Evolutionary conservation across 2,797 vertebrate species (phyloP).

Genomic region (Ceryle rudis): DNA sequence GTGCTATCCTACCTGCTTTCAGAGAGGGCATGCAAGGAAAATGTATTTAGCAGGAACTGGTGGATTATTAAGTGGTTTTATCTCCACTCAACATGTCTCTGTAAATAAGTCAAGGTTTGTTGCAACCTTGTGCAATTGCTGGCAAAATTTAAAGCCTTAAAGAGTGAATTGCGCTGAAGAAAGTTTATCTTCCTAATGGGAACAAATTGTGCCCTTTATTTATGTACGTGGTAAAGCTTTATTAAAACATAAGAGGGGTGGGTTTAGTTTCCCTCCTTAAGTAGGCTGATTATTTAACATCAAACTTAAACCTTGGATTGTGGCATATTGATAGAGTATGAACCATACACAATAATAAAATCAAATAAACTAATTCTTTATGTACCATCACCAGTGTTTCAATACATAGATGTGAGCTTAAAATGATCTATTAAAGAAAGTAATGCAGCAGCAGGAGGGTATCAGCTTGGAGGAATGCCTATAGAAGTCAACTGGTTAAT

Average conservation of each 20-base stretch:
- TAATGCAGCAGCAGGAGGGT: not conserved
- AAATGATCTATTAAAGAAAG: not conserved
- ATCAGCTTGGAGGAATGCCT: not conserved
- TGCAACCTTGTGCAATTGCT: slow-evolving; percentile 77
- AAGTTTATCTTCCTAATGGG: slow-evolving; percentile 66
- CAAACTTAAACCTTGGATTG: not conserved
- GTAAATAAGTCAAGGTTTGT: slow-evolving; percentile 90
- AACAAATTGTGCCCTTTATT: slow-evolving; percentile 54
- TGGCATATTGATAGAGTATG: not conserved
- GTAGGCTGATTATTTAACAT: not conserved
- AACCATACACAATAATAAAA: not conserved
- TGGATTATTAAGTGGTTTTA: slow-evolving; percentile 81
- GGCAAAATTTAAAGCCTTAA: slow-evolving; percentile 86
- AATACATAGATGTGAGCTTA: slow-evolving; percentile 1
- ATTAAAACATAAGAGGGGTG: not conserved
- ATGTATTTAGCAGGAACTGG: slow-evolving; percentile 74
- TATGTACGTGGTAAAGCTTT: slow-evolving; percentile 21
- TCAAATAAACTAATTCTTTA: not conserved
- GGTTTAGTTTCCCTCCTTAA: slow-evolving; percentile 7
- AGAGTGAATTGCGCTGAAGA: slow-evolving; percentile 81
- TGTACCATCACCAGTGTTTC: not conserved
- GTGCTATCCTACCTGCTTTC: slow-evolving; percentile 20
- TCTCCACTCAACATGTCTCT: slow-evolving; percentile 83
- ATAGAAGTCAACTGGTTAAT: not conserved
- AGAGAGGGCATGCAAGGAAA: slow-evolving; percentile 57